phyloP scores from a whole-genome alignment of 2,888 invertebrate genomes.

The Tiliacea aurago region DNA sequence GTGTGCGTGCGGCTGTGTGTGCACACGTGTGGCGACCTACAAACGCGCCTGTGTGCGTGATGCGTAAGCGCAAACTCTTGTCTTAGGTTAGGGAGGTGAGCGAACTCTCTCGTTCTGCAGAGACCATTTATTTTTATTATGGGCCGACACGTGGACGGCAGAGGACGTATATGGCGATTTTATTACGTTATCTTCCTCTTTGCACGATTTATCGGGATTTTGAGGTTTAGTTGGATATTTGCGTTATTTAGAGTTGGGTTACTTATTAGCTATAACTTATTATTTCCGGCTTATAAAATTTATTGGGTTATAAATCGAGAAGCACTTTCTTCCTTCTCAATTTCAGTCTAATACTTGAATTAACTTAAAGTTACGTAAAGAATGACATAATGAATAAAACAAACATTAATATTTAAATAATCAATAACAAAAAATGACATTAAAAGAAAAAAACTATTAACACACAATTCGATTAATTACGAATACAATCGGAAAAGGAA shows the following conservation, averaged over 20 bases:
- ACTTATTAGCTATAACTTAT: slow-evolving; percentile 26
- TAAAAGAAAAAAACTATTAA: slow-evolving; percentile 72
- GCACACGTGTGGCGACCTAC: slow-evolving; percentile 75
- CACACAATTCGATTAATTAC: slow-evolving; percentile 80
- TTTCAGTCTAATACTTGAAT: no score
- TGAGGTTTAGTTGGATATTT: slow-evolving; percentile 49
- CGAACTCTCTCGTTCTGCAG: slow-evolving; percentile 87
- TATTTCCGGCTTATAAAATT: slow-evolving; percentile 26
- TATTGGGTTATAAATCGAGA: slow-evolving; percentile 7
- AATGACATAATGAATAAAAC: slow-evolving; percentile 37
- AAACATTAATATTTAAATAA: slow-evolving; percentile 46
- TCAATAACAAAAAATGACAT: slow-evolving; percentile 54
- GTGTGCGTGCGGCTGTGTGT: slow-evolving; percentile 71
- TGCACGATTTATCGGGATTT: slow-evolving; percentile 67
- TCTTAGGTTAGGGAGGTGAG: slow-evolving; percentile 91
- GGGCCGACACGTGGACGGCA: slow-evolving; percentile 85
- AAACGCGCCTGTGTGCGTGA: slow-evolving; percentile 77
- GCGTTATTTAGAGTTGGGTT: slow-evolving; percentile 36
- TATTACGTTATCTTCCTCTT: slow-evolving; percentile 85
- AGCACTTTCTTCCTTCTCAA: no score
- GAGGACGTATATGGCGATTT: slow-evolving; percentile 79
- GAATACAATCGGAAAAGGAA: slow-evolving; percentile 77
- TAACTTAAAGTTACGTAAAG: neutral
- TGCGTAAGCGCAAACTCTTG: slow-evolving; percentile 86
- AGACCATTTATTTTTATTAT: slow-evolving; percentile 90